Evolutionary conservation across 2,797 vertebrate species (phyloP).

Genomic region (Paratrypauchen microcephalus): DNA sequence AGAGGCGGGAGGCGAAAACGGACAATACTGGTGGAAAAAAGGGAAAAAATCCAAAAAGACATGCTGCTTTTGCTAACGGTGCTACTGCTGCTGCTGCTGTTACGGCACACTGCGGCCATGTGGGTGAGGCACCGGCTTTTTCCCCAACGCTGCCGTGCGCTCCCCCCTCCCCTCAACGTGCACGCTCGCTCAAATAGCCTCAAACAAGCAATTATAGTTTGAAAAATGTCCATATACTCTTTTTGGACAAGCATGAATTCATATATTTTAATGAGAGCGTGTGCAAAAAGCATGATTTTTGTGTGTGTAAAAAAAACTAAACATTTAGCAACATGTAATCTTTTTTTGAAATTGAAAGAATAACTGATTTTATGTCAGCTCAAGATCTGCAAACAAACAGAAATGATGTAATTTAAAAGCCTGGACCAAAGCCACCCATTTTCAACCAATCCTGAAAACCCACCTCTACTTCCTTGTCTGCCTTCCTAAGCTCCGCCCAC

Average conservation of each 20-base stretch:
- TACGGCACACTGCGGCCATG: slow-evolving; percentile 64
- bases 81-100: slow-evolving; percentile 6
- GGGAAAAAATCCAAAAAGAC: slow-evolving; percentile 27
- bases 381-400: not conserved
- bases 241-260: slow-evolving; percentile 39
- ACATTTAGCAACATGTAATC: not conserved
- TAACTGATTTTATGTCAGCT: not conserved
- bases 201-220: slow-evolving; percentile 22
- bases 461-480: slow-evolving; percentile 5
- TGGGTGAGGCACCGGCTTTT: slow-evolving; percentile 72
- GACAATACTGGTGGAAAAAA: slow-evolving; percentile 25
- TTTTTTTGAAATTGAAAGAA: not conserved
- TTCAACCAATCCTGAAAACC: slow-evolving; percentile 10
- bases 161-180: slow-evolving; percentile 24
- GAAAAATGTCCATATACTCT: slow-evolving; percentile 10
- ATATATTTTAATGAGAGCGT: slow-evolving; percentile 34
- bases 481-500: not conserved
- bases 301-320: not conserved
- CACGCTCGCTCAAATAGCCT: slow-evolving; percentile 11
- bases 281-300: slow-evolving; percentile 29
- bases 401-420: not conserved
- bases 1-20: slow-evolving; percentile 21
- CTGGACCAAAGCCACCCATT: not conserved
- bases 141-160: slow-evolving; percentile 17
- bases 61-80: slow-evolving; percentile 16